Base-by-base conservation (phyloP, 2,113 vertebrate species). In the Larimichthys crocea region DNA sequence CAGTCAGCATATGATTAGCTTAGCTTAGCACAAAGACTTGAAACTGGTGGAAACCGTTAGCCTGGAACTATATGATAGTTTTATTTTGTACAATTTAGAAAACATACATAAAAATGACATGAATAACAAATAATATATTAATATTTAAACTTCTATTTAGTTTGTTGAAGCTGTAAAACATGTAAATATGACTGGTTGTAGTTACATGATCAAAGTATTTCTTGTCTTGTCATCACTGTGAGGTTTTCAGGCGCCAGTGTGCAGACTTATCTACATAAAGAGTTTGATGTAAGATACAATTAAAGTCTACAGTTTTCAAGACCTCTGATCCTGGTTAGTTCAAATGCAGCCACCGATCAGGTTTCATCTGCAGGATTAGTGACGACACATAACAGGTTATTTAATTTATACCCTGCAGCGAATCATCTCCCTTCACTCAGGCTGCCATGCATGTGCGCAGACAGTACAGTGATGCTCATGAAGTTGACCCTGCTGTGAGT, bases 401-500 rank as follows among this genome's bases (percentile, higher is more conserved):
- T 86, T 52, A 35, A 64, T 88, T 24, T 44, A 24, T 6, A 16
- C 62, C 52, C 56, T 26, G 42, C 73, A 75, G 71, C 55, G 31
- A 57, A 49, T 76, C 49, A 20, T 67, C 59, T 76, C 44, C 52
- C 48, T 66, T 56, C 26, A 24, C 53, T 77, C 59, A 52, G 31
- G 15, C 53, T 64, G 10, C 22, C 46, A 12, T 49, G 53, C 20
- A 7, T 78, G 63, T 67, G 74, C 40, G 46, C 56, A 42, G 73
- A 50, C 56, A 42, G 73, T 29, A 24, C 57, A 49, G 60, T 26
- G 75, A 75, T 66, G 74, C 71, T 76, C 29, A 40, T 80, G 29
- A n/a, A 82, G 74, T 2, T 87, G 78, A 89, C 86, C 88, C 79
- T 17, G 69, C 82, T 80, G 86, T 90, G 81, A 90, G 85, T 93